Percentiles rank a stretch among this genome's conserved stretches.
These are phyloP conservation scores for Trimorus sp. DNA, from an alignment of 2,888 invertebrate genomes.

Conservation along the genomic window DNA sequence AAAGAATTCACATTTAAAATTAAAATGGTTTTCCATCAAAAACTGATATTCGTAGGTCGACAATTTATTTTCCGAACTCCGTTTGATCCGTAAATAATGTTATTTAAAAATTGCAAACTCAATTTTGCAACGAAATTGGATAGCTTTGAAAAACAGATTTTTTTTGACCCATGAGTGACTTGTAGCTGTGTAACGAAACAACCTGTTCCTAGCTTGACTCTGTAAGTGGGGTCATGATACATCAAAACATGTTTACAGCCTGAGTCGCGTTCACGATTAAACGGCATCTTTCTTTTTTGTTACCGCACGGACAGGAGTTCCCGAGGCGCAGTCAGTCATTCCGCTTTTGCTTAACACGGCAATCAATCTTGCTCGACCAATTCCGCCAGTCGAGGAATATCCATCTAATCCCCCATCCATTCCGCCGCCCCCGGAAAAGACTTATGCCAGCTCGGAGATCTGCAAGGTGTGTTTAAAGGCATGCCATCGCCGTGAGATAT, in stretches of 20 bases:
- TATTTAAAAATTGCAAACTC: not conserved
- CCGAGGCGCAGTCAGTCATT: constrained; percentile 78
- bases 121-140: no score
- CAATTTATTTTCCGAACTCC: not conserved
- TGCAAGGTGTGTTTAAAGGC: constrained; percentile 77
- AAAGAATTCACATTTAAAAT: not conserved
- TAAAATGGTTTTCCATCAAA: constrained; percentile 1
- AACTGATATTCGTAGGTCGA: not conserved
- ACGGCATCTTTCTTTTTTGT: constrained; percentile 50
- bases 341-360: constrained; percentile 78
- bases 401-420: constrained; percentile 84
- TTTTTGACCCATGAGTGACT: not conserved
- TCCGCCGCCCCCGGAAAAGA: constrained; percentile 87
- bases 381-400: constrained; percentile 78
- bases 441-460: constrained; percentile 88
- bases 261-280: constrained; percentile 36
- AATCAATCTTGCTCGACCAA: constrained; percentile 79
- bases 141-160: not conserved
- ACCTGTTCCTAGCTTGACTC: not conserved
- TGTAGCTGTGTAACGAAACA: not conserved
- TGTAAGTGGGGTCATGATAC: not conserved
- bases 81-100: not conserved
- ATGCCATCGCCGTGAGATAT: constrained; percentile 62
- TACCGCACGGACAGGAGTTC: constrained; percentile 71
- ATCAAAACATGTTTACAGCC: constrained; percentile 6